Conservation (phyloP, 2,113 vertebrate genomes). For the Atlantisia rogersi region DNA sequence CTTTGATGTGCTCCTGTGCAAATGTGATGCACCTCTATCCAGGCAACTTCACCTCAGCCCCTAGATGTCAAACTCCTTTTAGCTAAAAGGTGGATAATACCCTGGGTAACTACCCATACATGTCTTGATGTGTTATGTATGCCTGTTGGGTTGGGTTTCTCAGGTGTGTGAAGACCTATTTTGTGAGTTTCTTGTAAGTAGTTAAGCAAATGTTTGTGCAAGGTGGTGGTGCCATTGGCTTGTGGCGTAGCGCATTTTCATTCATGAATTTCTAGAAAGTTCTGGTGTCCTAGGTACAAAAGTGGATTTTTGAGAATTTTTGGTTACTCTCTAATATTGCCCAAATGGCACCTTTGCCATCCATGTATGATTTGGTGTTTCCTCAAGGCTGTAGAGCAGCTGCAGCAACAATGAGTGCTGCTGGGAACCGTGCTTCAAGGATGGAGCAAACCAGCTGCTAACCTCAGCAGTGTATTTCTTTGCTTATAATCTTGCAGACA, state of each 20-base stretch:
- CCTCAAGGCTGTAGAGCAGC: not conserved
- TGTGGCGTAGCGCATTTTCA: not conserved
- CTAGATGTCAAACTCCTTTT: not conserved
- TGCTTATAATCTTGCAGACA: not conserved
- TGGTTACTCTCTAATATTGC: not conserved
- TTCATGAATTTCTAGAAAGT: not conserved
- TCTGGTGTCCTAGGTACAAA: not conserved
- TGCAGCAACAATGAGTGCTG: rapidly evolving
- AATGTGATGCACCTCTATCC: not conserved
- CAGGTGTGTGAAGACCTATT: not conserved
- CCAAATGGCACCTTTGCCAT: not conserved
- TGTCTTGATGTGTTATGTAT: rapidly evolving
- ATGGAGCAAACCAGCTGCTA: not conserved
- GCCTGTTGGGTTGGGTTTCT: not conserved
- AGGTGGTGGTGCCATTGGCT: rapidly evolving
- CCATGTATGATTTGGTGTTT: not conserved
- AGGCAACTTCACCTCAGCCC: not conserved
- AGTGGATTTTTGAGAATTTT: not conserved
- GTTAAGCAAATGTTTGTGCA: rapidly evolving
- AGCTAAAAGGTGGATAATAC: not conserved
- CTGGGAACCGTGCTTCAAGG: rapidly evolving
- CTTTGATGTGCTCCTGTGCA: not conserved
- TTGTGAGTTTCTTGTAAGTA: not conserved
- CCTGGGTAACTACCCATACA: rapidly evolving
- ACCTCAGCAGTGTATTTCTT: not conserved